Evolutionary conservation across 2,113 vertebrate genomes (phyloP).

Genomic region (Protobothrops mucrosquamatus): DNA sequence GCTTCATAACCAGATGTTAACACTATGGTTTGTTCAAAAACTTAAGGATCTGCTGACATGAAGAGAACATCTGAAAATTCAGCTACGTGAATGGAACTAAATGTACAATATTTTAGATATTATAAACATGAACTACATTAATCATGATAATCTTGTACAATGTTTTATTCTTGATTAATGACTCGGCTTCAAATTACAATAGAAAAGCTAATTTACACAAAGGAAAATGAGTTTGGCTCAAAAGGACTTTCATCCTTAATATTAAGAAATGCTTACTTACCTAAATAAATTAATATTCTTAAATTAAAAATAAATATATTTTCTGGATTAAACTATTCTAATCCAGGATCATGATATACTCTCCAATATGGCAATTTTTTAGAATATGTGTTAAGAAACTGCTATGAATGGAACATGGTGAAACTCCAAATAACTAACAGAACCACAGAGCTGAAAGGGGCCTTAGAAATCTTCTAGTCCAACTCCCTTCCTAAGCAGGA

Average conservation of each 20-base stretch:
- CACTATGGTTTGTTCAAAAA: neutral
- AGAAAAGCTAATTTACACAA: neutral
- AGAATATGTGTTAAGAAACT: neutral
- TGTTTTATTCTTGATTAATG: neutral
- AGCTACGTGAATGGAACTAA: neutral
- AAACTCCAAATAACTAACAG: neutral
- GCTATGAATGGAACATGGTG: neutral
- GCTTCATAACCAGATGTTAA: neutral
- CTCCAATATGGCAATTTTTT: conserved; percentile 48
- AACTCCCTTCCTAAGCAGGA: no score
- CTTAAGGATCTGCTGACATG: neutral
- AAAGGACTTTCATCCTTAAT: neutral
- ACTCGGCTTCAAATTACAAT: neutral
- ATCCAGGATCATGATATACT: conserved; percentile 34
- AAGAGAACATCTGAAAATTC: neutral
- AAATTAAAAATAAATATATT: conserved; percentile 54
- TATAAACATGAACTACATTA: neutral
- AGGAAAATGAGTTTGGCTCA: neutral
- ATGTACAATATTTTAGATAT: neutral
- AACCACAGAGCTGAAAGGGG: no score
- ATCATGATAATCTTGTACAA: neutral
- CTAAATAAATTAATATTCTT: neutral
- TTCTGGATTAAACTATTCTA: conserved; percentile 31
- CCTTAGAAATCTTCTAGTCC: no score
- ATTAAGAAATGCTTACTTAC: conserved; percentile 39